Evolutionary conservation across 2,888 invertebrate species (phyloP), one percentile per base, ranked within the genome.

Genomic region (Chrysotoxum bicinctum): DNA sequence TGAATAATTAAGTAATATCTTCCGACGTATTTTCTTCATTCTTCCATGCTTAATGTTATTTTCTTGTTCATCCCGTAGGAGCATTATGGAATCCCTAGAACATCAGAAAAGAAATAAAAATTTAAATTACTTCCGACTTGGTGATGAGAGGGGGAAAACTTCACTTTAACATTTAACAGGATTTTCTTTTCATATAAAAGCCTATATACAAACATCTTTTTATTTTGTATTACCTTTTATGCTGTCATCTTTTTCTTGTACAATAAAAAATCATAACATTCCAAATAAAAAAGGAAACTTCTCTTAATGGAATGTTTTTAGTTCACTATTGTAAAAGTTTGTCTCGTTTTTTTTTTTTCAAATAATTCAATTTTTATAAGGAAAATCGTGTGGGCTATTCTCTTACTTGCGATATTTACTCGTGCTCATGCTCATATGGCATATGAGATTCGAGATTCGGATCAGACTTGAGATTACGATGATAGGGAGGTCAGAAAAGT

Each of bases 121-220:
- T 84, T 76, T 56, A 80, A 80, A 80, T 84, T 84, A 84, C 80
- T 84, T 84, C 80, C 80, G 84, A 80, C 68, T 72, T 84, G 35
- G 12, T 60, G 19, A 7, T 35, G 14, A 3, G 21, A 58, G n/a
- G 8, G 8, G 54, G 48, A 43, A 2, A 58, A 64, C 66, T 79
- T 79, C 75, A 79, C 79, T 66, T 75, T n/a, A n/a, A n/a, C 68
- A 84, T 84, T 76, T 84, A 80, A 80, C 79, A 78, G 72, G 66
- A 66, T 70, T 43, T 74, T 58, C 14, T 50, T 23, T 40, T 19
- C 16, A 16, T 14, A 14, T n/a, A 2, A 2, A 43, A 43, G 37
- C n/a, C n/a, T n/a, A n/a, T n/a, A n/a, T 12, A 10, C 35, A n/a
- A 21, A 23, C 8, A 23, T 40, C 26, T 40, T 23, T 50, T 26